Percentiles rank a stretch among this genome's conserved stretches.
Evolutionary conservation across 2,888 invertebrate species (phyloP).

Genomic region (Deilephila porcellus): DNA sequence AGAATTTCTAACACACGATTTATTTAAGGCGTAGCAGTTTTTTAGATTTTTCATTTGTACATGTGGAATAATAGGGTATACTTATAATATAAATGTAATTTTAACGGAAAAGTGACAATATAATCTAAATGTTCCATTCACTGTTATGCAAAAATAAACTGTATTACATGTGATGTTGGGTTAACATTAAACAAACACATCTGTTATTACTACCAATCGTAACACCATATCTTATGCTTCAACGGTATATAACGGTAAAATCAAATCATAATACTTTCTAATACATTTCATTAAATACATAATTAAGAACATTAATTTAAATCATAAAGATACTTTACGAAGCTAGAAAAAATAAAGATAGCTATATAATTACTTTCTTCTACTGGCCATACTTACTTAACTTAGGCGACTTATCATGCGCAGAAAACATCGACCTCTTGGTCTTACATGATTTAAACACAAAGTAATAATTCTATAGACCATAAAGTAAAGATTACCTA

Average conservation of each 20-base stretch:
- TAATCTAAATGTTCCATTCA: neutral
- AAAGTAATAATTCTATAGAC: neutral
- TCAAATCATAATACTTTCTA: constrained; percentile 11
- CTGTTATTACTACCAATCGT: too few species aligned
- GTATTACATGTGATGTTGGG: neutral
- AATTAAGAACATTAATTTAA: neutral
- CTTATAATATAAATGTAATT: neutral
- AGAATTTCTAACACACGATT: neutral
- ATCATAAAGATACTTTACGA: neutral
- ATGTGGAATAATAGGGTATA: neutral
- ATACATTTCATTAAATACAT: neutral
- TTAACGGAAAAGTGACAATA: neutral
- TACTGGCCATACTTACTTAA: too few species aligned
- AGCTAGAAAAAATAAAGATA: neutral
- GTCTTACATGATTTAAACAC: too few species aligned
- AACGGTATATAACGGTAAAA: constrained; percentile 6
- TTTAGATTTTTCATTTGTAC: constrained; percentile 1
- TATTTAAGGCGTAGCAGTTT: neutral
- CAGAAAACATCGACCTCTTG: too few species aligned
- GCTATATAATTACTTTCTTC: neutral
- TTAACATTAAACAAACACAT: neutral
- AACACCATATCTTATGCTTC: neutral
- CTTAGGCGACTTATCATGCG: too few species aligned
- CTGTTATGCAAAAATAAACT: neutral
- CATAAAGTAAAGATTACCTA: neutral